phyloP scores from a whole-genome alignment of 2,888 invertebrate genomes.

The Lepetodrilus schrolli region DNA sequence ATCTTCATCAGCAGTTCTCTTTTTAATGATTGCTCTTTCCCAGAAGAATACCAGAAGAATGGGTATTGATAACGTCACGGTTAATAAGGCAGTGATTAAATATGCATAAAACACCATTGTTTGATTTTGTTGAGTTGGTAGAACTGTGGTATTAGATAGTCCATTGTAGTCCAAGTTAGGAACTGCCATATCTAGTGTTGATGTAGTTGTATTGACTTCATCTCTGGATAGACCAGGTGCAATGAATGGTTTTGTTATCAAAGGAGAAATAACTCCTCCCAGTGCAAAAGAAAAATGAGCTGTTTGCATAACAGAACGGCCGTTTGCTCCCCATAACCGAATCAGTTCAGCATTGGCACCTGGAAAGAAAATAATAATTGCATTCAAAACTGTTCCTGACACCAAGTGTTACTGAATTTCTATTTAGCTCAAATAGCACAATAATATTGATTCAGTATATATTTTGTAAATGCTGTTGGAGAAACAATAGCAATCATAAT shows the following conservation, averaged over 20 bases:
- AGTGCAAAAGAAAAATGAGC: conserved; percentile 76
- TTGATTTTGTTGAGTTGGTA: conserved; percentile 15
- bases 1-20: conserved; percentile 16
- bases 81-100: conserved; percentile 46
- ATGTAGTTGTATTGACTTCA: background rate
- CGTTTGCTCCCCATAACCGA: conserved; percentile 68
- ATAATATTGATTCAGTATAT: too few species aligned
- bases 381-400: too few species aligned
- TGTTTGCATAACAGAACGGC: conserved; percentile 75
- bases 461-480: too few species aligned
- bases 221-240: conserved; percentile 37
- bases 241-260: conserved; percentile 76
- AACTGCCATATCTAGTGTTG: background rate
- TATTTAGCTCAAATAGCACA: too few species aligned
- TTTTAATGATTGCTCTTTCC: conserved; percentile 33
- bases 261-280: conserved; percentile 76
- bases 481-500: too few species aligned
- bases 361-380: too few species aligned
- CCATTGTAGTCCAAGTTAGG: background rate
- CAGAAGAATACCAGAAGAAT: conserved; percentile 38
- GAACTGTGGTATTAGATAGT: background rate
- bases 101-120: conserved; percentile 44
- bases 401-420: too few species aligned
- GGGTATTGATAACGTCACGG: conserved; percentile 36
- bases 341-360: conserved; percentile 74